Base-by-base conservation (phyloP, 2,797 vertebrate genomes). In the Lindbergichthys nudifrons region DNA sequence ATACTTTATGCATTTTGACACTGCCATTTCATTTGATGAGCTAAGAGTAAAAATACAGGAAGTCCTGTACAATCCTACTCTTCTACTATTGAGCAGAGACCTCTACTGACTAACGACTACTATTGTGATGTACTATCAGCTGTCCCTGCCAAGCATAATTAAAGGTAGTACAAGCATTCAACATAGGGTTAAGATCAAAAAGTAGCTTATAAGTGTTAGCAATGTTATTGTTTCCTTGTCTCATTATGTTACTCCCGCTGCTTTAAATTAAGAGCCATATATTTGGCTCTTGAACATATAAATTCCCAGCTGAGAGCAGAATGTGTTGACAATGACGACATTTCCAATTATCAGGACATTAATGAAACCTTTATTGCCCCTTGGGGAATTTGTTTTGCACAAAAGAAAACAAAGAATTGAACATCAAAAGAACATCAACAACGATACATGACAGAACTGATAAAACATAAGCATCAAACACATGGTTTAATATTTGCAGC, bases 121-220 rank as follows among this genome's bases (percentile, higher is more conserved):
- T 51, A 48, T 41, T 46, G 52, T 21, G 56, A 51, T 61, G 26
- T 80, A 63, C 70, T 75, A 32, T 65, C 66, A 66, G 71, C 42
- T 39, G 71, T 77, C 80, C 80, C 82, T 85, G 76, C 36, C 8
- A 41, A 3, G 9, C 67, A 65, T 67, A 70, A 83, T 79, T 72
- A 70, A 73, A 77, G 18, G 18, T 5, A 6, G 36, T 23, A 65
- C 15, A 58, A 63, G 65, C 42, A 36, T 11, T 12, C 32, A 75
- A 54, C 52, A 59, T 81, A 75, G 61, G 58, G 69, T 86, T 84
- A 70, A 82, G 72, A 84, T 7, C 1, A 36, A 36, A 59, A 62
- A 80, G 46, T 26, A 60, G 15, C 45, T 61, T 68, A 68, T 75
- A 67, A 63, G 63, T 23, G 62, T 56, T 46, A 60, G 42, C 65